Conservation (phyloP, 1,140 invertebrate genomes). For the Hirudo medicinalis region DNA sequence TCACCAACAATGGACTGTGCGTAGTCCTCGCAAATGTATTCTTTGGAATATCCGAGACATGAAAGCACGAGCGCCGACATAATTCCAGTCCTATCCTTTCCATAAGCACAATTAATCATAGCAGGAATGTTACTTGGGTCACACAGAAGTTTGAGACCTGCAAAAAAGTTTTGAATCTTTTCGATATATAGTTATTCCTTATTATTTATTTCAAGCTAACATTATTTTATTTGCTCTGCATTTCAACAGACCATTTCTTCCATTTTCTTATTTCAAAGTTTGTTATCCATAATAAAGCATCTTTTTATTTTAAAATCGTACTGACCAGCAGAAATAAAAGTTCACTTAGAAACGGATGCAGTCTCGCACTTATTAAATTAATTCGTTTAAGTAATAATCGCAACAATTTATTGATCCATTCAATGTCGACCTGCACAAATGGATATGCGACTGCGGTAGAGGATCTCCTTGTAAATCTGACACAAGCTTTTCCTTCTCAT, state of each 20-base stretch:
- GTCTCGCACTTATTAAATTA: neutral
- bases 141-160: constrained; percentile 31
- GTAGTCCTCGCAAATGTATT: constrained; percentile 31
- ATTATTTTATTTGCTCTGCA: neutral
- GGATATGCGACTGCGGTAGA: constrained; percentile 27
- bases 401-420: too few species aligned
- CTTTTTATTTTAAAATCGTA: neutral
- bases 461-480: constrained; percentile 31
- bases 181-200: neutral
- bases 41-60: constrained; percentile 30
- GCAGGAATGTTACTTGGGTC: constrained; percentile 29
- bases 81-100: constrained; percentile 37
- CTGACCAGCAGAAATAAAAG: neutral
- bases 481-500: constrained; percentile 26
- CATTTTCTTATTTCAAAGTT: neutral
- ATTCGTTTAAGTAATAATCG: neutral
- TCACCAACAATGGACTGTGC: constrained; percentile 29
- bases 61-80: constrained; percentile 30
- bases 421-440: constrained; percentile 30
- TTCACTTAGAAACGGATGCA: neutral
- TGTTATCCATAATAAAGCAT: neutral
- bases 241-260: neutral
- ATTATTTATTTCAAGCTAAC: neutral
- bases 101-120: constrained; percentile 34
- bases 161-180: constrained; percentile 10